Evolutionary conservation across 2,888 invertebrate genomes (phyloP).

Genomic region (Pyrrhosoma nymphula): DNA sequence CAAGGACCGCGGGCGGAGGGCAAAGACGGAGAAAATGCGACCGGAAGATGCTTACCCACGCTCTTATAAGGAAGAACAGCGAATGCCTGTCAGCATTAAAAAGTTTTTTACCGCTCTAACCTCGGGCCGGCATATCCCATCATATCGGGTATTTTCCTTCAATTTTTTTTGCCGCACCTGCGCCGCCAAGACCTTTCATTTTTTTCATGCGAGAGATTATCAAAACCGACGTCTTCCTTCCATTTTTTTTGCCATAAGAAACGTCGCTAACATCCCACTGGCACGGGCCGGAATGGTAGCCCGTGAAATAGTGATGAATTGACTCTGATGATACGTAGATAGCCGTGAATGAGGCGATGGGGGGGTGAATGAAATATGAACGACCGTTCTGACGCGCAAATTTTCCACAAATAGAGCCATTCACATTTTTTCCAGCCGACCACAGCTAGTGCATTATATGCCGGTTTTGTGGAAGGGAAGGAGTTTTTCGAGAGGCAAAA

Average conservation of each 20-base stretch:
- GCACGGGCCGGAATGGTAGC: slow-evolving; percentile 18
- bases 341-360: background rate
- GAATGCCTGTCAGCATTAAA: background rate
- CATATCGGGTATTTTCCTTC: background rate
- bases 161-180: background rate
- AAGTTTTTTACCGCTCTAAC: background rate
- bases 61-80: background rate
- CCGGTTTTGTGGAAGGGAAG: background rate
- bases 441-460: background rate
- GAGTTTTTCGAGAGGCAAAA: background rate
- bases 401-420: slow-evolving; percentile 30
- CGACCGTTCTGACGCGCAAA: background rate
- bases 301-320: slow-evolving; percentile 15
- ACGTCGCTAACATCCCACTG: background rate
- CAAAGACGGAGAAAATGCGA: background rate
- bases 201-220: background rate
- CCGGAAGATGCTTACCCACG: background rate
- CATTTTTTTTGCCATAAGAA: background rate
- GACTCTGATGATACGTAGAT: slow-evolving; percentile 9
- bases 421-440: background rate
- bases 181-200: background rate
- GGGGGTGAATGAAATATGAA: background rate
- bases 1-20: background rate
- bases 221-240: background rate
- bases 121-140: background rate